Percentiles rank a stretch among this genome's conserved stretches.
These are phyloP conservation scores for Pterois miles DNA, from an alignment of 2,797 vertebrate species.

Conservation along the genomic window DNA sequence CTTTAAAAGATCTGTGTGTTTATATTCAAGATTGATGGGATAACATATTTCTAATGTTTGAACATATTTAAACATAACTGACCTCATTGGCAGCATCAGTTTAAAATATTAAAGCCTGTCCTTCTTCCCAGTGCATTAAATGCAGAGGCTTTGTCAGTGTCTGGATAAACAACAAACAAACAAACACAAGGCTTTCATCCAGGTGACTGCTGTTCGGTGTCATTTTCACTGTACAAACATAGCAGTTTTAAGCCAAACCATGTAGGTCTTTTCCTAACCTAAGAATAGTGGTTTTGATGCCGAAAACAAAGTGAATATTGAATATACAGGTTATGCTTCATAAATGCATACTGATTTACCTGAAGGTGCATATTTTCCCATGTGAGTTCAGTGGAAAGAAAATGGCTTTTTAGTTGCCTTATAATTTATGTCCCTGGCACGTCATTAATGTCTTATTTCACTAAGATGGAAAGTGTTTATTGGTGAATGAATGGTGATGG, in stretches of 20 bases:
- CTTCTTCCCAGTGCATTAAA: too few relatives aligned
- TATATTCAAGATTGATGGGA: not conserved
- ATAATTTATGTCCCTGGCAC: slow-evolving; percentile 7
- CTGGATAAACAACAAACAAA: too few relatives aligned
- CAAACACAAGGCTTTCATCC: too few relatives aligned
- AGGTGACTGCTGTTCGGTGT: too few relatives aligned
- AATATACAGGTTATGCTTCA: too few relatives aligned
- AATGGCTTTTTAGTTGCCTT: not conserved
- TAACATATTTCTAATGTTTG: not conserved
- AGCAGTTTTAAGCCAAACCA: not conserved
- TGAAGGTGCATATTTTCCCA: not conserved
- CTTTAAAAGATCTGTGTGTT: not conserved
- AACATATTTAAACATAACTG: not conserved
- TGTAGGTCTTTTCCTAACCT: rapidly evolving
- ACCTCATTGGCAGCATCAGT: not conserved
- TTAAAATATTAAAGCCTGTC: too few relatives aligned
- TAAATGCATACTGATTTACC: not conserved
- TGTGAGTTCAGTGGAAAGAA: not conserved
- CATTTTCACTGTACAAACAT: rapidly evolving
- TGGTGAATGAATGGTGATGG: slow-evolving; percentile 18
- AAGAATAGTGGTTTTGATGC: not conserved
- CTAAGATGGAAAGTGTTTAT: slow-evolving; percentile 8
- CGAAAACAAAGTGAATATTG: not conserved
- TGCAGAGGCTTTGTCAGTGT: too few relatives aligned
- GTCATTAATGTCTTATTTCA: not conserved